Evolutionary conservation across 2,888 invertebrate species (phyloP).

Genomic region (Platycheirus albimanus): DNA sequence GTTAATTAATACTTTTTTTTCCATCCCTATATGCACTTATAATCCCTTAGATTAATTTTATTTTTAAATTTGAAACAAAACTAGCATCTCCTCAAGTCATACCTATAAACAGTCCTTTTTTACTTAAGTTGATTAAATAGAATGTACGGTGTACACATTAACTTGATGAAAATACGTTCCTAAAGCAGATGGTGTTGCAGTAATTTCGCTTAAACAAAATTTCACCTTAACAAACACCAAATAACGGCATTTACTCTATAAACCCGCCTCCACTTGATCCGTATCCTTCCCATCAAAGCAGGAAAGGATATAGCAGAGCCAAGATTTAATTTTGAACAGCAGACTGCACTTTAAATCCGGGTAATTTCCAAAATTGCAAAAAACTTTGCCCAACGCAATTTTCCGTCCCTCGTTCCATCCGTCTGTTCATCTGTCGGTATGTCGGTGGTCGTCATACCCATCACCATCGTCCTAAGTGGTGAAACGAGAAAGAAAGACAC

Average conservation of each 20-base stretch:
- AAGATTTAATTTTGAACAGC: constrained; percentile 38
- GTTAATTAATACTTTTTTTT: too few species aligned
- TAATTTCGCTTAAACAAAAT: constrained; percentile 26
- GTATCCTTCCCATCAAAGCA: too few species aligned
- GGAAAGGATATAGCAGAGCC: too few species aligned
- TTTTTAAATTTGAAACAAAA: too few species aligned
- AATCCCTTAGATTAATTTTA: too few species aligned
- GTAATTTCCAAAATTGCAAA: constrained; percentile 49
- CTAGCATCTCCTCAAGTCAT: too few species aligned
- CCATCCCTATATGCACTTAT: too few species aligned
- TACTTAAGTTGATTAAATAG: constrained; percentile 52
- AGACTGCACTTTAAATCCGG: constrained; percentile 46
- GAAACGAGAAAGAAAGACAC: background rate
- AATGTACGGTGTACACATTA: constrained; percentile 33
- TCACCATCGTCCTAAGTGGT: too few species aligned
- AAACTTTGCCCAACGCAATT: constrained; percentile 16
- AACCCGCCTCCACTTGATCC: background rate
- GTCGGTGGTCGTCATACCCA: too few species aligned
- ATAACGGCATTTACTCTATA: background rate
- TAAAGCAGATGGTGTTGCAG: constrained; percentile 33
- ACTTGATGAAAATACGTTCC: constrained; percentile 29
- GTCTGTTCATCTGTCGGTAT: too few species aligned
- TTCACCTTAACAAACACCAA: background rate
- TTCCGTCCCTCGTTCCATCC: background rate
- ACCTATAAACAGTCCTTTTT: too few species aligned